These are phyloP conservation scores for Tubiluchus corallicola DNA, from an alignment of 2,888 invertebrate species.

Conservation along the genomic window DNA sequence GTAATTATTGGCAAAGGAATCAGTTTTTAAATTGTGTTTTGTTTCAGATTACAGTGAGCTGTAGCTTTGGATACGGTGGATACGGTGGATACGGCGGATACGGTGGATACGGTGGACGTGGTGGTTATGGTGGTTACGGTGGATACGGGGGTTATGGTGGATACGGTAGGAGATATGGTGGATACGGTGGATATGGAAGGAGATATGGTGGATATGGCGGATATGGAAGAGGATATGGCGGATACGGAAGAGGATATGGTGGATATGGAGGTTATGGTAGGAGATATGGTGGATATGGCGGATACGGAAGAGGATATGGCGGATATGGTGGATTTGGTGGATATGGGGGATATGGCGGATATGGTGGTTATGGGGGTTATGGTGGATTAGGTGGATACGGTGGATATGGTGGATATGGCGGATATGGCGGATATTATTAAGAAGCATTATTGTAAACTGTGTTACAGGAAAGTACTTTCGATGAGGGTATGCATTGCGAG, in stretches of 20 bases:
- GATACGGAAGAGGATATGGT: neutral
- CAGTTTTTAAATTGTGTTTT: no score
- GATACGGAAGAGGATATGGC: neutral
- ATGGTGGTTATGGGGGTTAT: neutral
- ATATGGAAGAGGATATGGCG: neutral
- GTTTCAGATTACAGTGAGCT: no score
- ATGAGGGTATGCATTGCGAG: no score
- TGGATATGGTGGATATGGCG: neutral
- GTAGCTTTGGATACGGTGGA: neutral
- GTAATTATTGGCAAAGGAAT: no score
- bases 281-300: neutral
- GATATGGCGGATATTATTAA: neutral
- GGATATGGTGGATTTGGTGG: neutral
- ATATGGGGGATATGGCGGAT: neutral
- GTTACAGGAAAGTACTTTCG: no score
- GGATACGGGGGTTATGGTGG: neutral
- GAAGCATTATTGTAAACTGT: no score
- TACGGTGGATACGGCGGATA: neutral
- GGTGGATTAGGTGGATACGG: neutral
- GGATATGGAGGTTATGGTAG: conserved; percentile 1
- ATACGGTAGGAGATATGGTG: neutral
- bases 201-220: neutral
- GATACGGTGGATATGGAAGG: neutral
- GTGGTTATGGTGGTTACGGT: conserved; percentile 3
- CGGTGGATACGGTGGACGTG: conserved; percentile 1